phyloP scores from a whole-genome alignment of 2,113 vertebrate species.

The Zeus faber region DNA sequence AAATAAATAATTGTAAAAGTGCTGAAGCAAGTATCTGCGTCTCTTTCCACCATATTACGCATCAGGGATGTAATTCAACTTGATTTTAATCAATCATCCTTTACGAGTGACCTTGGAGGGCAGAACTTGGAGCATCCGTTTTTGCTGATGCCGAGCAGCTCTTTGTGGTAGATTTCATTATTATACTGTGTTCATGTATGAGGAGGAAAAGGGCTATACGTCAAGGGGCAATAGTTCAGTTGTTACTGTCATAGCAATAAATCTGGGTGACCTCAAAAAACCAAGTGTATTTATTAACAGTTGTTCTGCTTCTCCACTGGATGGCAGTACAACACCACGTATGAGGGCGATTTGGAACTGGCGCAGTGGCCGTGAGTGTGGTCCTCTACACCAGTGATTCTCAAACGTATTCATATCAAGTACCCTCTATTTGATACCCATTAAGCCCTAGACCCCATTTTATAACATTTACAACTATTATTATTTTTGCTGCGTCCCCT shows the following conservation, averaged over 20 bases:
- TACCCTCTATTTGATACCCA: too few species aligned
- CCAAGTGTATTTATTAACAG: neutral
- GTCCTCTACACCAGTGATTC: too few species aligned
- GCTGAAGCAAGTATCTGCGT: conserved; percentile 36
- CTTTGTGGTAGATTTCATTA: conserved; percentile 59
- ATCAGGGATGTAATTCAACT: conserved; percentile 43
- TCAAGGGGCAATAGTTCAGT: conserved; percentile 68
- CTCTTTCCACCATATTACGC: conserved; percentile 19
- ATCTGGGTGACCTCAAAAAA: conserved; percentile 76
- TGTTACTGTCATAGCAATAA: conserved; percentile 71
- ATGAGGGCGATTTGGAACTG: conserved; percentile 26
- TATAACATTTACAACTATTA: too few species aligned
- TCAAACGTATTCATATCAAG: too few species aligned
- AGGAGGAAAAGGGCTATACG: conserved; percentile 46
- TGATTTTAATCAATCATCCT: conserved; percentile 51
- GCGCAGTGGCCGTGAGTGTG: conserved; percentile 1
- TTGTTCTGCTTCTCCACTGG: conserved; percentile 45
- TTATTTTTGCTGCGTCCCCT: too few species aligned
- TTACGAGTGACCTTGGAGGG: conserved; percentile 55
- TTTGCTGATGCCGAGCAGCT: conserved; percentile 53
- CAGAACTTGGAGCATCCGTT: conserved; percentile 27
- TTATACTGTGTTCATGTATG: conserved; percentile 46
- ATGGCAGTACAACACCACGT: conserved; percentile 68
- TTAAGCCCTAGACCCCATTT: too few species aligned
- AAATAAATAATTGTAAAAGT: conserved; percentile 54